Evolutionary conservation across 2,797 vertebrate species (phyloP).

Genomic region (Taeniopygia guttata): DNA sequence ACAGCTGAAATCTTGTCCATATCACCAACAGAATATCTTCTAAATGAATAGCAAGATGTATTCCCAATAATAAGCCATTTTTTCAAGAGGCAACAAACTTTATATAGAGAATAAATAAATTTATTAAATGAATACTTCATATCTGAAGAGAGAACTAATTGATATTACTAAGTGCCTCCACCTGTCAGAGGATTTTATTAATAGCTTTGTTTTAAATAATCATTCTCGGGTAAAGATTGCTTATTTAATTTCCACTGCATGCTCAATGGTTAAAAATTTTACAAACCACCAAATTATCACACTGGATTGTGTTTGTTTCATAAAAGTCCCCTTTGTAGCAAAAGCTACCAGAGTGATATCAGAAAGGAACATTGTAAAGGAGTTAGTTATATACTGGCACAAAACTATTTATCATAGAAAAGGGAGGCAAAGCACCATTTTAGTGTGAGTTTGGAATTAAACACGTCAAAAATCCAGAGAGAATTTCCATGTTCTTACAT

Average conservation of each 20-base stretch:
- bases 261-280: not conserved
- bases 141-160: conserved; percentile 67
- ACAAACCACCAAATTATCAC: not conserved
- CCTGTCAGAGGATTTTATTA: conserved; percentile 64
- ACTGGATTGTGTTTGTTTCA: not conserved
- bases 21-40: not conserved
- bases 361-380: not conserved
- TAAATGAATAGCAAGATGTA: conserved; percentile 14
- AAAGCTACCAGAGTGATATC: not conserved
- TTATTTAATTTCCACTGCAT: conserved; percentile 6
- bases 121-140: conserved; percentile 74
- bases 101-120: conserved; percentile 76
- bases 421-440: not conserved
- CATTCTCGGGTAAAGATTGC: conserved; percentile 26
- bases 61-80: conserved; percentile 27
- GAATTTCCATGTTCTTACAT: not conserved
- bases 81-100: conserved; percentile 66
- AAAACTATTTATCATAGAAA: not conserved
- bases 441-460: not conserved
- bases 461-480: not conserved
- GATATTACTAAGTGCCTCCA: conserved; percentile 65
- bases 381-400: not conserved
- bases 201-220: conserved; percentile 55
- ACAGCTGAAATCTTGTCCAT: not conserved
- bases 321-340: not conserved